Evolutionary conservation across 1,140 invertebrate genomes (phyloP), one percentile per base, ranked within the genome.

Genomic region (Streblospio benedicti): DNA sequence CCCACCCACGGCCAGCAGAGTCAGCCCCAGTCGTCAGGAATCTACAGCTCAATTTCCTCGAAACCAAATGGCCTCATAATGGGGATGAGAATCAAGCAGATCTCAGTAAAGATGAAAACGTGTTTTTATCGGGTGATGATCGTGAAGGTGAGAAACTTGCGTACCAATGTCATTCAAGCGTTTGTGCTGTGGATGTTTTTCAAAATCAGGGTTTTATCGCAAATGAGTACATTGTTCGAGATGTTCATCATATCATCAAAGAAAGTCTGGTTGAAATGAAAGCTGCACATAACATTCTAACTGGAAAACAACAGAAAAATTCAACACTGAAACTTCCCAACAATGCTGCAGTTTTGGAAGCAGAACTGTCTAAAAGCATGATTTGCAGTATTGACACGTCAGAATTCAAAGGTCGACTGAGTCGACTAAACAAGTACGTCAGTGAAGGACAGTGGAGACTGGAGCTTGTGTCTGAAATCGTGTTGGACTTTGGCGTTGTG

Each of bases 391-490:
- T 76, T 28, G 60, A 50, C 6, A 47, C 41, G 28, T 65, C 68
- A n/a, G 52, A 62, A 16, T 45, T 73, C 27, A 63, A 68, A 27
- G 65, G 65, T 41, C 62, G 66, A 25, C 61, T 71, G n/a, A 64
- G 66, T 1, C 64, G 64, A 43, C 65, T 77, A n/a, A 68, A 65
- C 12, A 69, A 71, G 54, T 67, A 69, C 53, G 67, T 76, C 0
- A 71, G 70, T 66, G 75, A 77, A 56, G 74, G 74, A 2, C 65
- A 67, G 51, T 77, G 76, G 76, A 58, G 73, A 20, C 75, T 71
- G 54, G 74, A 77, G 67, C 49, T 77, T 31, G 69, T 77, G 1
- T 66, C 67, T 49, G 62, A 72, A 57, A n/a, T n/a, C n/a, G n/a
- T n/a, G n/a, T n/a, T n/a, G n/a, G n/a, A n/a, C n/a, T n/a, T n/a